phyloP scores from a whole-genome alignment of 2,797 vertebrate genomes.

The Gallinago solitaria region DNA sequence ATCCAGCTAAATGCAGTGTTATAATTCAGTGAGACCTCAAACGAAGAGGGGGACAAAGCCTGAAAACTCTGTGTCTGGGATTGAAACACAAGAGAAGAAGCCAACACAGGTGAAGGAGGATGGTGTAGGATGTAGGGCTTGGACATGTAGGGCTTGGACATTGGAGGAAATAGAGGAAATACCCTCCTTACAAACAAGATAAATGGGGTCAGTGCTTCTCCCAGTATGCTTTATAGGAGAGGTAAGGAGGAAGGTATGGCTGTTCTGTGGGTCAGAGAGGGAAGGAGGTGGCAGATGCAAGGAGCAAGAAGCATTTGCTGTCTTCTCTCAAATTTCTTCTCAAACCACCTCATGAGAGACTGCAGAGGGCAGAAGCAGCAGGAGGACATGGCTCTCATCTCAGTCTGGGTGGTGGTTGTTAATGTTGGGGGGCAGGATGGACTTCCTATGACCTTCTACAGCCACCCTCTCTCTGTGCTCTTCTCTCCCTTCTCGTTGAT shows the following conservation, averaged over 20 bases:
- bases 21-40: not conserved
- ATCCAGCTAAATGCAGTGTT: not conserved
- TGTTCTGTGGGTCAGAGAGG: not conserved
- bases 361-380: not conserved
- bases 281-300: not conserved
- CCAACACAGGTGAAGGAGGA: not conserved
- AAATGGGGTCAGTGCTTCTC: not conserved
- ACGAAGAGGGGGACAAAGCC: not conserved
- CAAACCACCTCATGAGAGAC: not conserved
- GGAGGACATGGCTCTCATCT: not conserved
- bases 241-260: not conserved
- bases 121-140: not conserved
- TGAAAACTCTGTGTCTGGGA: not conserved
- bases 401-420: not conserved
- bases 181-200: not conserved
- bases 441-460: not conserved
- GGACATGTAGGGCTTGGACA: not conserved
- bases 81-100: not conserved
- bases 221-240: not conserved
- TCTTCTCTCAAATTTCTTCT: fast-evolving
- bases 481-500: not conserved
- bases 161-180: not conserved
- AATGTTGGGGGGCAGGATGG: not conserved
- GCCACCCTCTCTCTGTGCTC: not conserved
- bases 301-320: not conserved